A percentile compares a stretch with the other conserved stretches of the same genome.
These are phyloP conservation scores for Eilema sororculum DNA, from an alignment of 2,888 invertebrate genomes.

Conservation along the genomic window DNA sequence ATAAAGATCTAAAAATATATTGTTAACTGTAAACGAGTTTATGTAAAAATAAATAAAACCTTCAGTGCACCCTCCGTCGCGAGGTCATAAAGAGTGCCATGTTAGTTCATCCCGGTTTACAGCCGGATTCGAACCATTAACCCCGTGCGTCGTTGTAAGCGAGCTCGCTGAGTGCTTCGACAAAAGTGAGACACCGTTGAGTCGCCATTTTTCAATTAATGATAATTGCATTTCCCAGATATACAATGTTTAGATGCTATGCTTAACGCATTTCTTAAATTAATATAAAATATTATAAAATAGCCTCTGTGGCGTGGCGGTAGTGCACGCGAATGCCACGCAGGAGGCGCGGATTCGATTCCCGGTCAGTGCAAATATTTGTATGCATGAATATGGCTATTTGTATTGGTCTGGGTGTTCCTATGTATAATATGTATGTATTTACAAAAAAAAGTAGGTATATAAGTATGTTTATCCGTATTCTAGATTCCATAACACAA, in stretches of 20 bases:
- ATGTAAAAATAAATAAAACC: background rate
- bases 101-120: slow-evolving; percentile 5
- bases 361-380: no score
- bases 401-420: no score
- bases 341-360: no score
- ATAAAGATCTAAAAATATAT: background rate
- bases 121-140: slow-evolving; percentile 3
- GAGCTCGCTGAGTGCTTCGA: background rate
- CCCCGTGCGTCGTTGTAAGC: background rate
- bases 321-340: no score
- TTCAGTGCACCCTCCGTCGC: background rate
- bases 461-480: no score
- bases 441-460: no score
- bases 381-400: no score
- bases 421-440: no score
- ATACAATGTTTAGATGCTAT: background rate
- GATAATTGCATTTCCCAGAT: background rate
- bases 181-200: background rate
- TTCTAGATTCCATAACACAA: no score
- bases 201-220: background rate
- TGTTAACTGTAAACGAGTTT: background rate
- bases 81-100: background rate
- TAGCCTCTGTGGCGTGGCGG: no score
- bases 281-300: no score
- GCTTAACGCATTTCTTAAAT: background rate